Evolutionary conservation across 2,113 vertebrate genomes (phyloP).

Genomic region (Lates calcarifer): DNA sequence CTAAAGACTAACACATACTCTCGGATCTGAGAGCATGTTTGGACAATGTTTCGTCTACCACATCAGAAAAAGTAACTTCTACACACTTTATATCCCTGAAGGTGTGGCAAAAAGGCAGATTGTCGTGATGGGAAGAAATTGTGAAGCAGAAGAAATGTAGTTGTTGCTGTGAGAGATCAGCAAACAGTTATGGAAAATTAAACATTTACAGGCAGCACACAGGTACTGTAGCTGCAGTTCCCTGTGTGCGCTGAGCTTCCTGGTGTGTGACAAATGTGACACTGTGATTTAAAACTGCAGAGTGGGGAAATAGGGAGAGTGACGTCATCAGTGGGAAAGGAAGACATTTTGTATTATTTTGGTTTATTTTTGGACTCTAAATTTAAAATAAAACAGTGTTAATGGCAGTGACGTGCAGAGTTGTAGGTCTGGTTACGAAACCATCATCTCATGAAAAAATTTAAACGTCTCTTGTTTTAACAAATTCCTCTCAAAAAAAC

Average conservation of each 20-base stretch:
- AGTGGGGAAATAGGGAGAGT: neutral
- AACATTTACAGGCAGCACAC: slow-evolving; percentile 7
- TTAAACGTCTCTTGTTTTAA: no score
- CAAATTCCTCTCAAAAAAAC: no score
- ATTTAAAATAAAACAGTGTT: neutral
- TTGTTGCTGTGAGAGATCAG: neutral
- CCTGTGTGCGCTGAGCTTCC: slow-evolving; percentile 25
- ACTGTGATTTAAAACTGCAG: slow-evolving; percentile 10
- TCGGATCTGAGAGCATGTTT: accelerated
- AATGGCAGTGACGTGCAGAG: no score
- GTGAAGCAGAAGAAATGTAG: slow-evolving; percentile 17
- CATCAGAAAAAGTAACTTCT: neutral
- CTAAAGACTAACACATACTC: neutral
- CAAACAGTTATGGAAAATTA: neutral
- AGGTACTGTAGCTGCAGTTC: neutral
- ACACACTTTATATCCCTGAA: neutral
- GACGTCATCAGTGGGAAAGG: neutral
- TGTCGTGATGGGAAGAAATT: slow-evolving; percentile 6
- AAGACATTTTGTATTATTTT: neutral
- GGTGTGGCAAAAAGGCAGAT: neutral
- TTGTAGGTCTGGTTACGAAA: no score
- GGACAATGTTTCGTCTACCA: neutral
- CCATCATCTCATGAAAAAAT: no score
- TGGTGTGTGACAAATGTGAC: neutral
- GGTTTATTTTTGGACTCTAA: neutral